These are phyloP conservation scores for Acronicta alni DNA, from an alignment of 2,888 invertebrate species.

Conservation along the genomic window DNA sequence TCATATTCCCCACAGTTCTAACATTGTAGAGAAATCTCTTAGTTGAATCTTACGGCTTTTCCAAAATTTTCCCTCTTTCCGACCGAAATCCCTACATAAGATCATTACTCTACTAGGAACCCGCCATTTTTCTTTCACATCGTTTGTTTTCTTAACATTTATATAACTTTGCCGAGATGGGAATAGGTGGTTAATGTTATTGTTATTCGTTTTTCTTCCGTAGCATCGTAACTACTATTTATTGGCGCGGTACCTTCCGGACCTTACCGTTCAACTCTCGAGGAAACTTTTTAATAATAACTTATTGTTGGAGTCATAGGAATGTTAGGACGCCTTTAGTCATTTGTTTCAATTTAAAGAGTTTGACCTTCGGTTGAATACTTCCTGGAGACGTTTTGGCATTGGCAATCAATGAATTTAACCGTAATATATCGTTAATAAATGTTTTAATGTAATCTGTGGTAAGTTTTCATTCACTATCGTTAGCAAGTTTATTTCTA, in stretches of 20 bases:
- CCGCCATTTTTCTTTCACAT: conserved; percentile 14
- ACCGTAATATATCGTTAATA: no score
- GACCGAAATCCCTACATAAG: not conserved
- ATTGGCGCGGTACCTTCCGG: conserved; percentile 26
- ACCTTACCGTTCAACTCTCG: conserved; percentile 23
- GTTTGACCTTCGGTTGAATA: not conserved
- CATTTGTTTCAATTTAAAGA: conserved; percentile 2
- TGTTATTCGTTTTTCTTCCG: conserved; percentile 45
- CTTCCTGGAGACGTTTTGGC: no score
- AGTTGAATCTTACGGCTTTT: not conserved
- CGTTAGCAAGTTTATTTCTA: no score
- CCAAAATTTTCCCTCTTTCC: not conserved
- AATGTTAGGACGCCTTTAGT: not conserved
- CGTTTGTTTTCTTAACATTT: conserved; percentile 24
- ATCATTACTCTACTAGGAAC: conserved; percentile 13
- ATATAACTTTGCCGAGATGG: conserved; percentile 33
- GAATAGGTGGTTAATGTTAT: conserved; percentile 38
- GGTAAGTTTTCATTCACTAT: no score
- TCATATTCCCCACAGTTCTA: no score
- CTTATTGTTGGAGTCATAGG: conserved; percentile 20
- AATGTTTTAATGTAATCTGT: no score
- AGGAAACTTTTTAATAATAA: conserved; percentile 44
- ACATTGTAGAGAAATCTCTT: no score
- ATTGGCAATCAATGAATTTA: no score
- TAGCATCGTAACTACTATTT: conserved; percentile 42